Conservation (phyloP, 35 echinoderm and acorn worm genomes). For the Holothuria glaberrima region DNA sequence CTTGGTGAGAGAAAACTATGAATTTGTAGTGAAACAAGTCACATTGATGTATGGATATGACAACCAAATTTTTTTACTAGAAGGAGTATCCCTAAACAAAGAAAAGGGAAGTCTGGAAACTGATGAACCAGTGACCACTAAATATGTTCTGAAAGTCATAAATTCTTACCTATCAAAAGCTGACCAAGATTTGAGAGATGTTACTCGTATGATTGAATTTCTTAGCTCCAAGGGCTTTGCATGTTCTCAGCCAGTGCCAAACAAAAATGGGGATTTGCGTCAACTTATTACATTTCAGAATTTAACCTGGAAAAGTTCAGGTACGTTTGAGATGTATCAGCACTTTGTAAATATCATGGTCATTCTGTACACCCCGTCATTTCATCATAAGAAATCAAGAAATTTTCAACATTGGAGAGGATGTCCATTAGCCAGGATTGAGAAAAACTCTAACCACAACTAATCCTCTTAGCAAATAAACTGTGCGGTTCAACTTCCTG, state of each 20-base stretch:
- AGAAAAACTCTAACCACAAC: too few species aligned
- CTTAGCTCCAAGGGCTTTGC: background rate
- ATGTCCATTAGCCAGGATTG: too few species aligned
- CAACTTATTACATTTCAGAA: background rate
- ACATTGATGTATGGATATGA: background rate
- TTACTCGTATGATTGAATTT: background rate
- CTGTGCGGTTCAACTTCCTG: too few species aligned
- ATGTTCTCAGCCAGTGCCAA: slow-evolving; percentile 9
- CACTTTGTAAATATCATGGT: too few species aligned
- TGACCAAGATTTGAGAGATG: background rate
- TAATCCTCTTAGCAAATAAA: too few species aligned
- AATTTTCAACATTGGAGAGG: too few species aligned
- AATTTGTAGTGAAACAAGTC: background rate
- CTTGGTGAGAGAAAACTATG: background rate
- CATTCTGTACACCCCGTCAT: too few species aligned
- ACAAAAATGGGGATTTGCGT: background rate
- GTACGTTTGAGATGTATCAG: background rate
- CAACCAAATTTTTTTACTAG: slow-evolving; percentile 22
- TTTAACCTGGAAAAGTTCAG: background rate
- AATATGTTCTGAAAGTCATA: background rate
- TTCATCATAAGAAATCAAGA: too few species aligned
- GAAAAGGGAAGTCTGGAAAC: background rate
- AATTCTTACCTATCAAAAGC: slow-evolving; percentile 21
- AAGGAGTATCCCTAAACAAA: background rate
- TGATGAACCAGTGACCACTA: background rate